These are phyloP conservation scores for Malaclemys terrapin DNA, from an alignment of 2,113 vertebrate species.

Conservation along the genomic window DNA sequence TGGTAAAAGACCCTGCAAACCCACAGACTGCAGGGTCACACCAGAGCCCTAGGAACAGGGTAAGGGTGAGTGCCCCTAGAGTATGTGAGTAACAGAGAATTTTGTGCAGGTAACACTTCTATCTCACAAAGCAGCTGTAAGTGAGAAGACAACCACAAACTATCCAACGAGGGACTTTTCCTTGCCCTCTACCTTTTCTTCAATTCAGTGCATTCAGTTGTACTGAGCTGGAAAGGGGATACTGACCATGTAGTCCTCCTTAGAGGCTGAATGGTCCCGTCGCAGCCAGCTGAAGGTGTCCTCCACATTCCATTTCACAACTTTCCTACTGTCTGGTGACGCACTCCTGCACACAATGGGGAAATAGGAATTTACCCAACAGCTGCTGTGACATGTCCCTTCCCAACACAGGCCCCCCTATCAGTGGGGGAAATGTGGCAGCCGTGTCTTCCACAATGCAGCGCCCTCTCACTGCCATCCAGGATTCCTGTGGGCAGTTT, in stretches of 20 bases:
- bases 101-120: background rate
- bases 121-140: background rate
- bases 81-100: too few species aligned
- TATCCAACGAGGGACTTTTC: background rate
- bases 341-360: slow-evolving; percentile 85
- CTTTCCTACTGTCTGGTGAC: slow-evolving; percentile 95
- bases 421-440: background rate
- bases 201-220: background rate
- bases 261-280: slow-evolving; percentile 95
- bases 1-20: too few species aligned
- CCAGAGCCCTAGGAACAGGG: too few species aligned
- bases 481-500: background rate
- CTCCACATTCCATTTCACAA: slow-evolving; percentile 99
- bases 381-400: fast-evolving
- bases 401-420: fast-evolving
- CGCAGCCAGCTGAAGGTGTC: slow-evolving; percentile 99
- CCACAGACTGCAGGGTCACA: too few species aligned
- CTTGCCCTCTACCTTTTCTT: background rate
- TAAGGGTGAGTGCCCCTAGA: too few species aligned
- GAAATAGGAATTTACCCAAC: background rate
- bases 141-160: background rate
- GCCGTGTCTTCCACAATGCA: background rate
- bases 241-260: slow-evolving; percentile 98
- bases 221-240: background rate
- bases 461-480: background rate